Evolutionary conservation across 2,797 vertebrate species (phyloP), one percentile per base, ranked within the genome.

Genomic region (Anomalospiza imberbis): DNA sequence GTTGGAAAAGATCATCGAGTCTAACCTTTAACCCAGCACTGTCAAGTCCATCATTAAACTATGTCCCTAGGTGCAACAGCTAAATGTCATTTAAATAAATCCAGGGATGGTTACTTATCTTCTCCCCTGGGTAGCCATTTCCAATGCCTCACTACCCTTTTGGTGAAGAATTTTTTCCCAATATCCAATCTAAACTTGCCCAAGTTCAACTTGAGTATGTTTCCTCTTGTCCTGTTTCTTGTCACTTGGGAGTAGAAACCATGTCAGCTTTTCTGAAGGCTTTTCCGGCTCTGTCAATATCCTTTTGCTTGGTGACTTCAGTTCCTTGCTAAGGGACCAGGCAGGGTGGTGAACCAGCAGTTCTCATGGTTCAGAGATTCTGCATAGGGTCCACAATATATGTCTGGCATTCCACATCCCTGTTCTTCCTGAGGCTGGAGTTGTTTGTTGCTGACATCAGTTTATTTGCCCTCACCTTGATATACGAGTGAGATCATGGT

Each of bases 381-480:
- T 50, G 24, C 34, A 11, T 1, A 21, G 17, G 2, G 15, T 82
- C 29, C 7, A 21, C 22, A 85, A 12, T 0, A 0, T 29, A 15
- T 4, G 6, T 29, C 58, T 62, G 44, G 44, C n/a, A 36, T 58
- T 26, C 22, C 5, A 21, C 4, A 4, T 38, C 17, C 11, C 29
- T 44, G 2, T n/a, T 78, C 40, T 65, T 88, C 20, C 38, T 40
- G 47, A 12, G 17, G 9, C 13, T 42, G 45, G 29, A 54, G 65
- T 80, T 65, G 54, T 75, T 86, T 5, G 2, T 54, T 53, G 40
- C 19, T 58, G 31, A 21, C 36, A 55, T 32, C 13, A 10, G 7
- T 50, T 78, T 75, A 58, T 70, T 50, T 78, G n/a, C 31, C 12
- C 40, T 78, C 58, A 47, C n/a, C 17, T 62, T 66, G 10, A n/a